Evolutionary conservation across 1,140 invertebrate species (phyloP).

Genomic region (Laodelphax striatellus): DNA sequence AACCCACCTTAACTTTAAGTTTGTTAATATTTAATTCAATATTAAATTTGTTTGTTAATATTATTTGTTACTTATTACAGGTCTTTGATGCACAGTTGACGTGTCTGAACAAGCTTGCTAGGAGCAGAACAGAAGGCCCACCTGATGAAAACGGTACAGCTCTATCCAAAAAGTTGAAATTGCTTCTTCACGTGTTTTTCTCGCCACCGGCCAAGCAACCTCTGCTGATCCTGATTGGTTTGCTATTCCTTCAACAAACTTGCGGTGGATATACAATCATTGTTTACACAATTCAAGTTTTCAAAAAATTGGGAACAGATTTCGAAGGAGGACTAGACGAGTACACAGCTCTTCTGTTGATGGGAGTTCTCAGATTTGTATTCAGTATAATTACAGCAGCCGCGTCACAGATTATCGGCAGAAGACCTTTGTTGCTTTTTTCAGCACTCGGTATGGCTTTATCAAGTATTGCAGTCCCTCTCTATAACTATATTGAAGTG

Average conservation of each 20-base stretch:
- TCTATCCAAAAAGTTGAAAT: too few species aligned
- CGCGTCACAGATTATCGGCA: constrained; percentile 39
- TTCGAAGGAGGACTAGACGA: constrained; percentile 32
- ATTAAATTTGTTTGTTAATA: too few species aligned
- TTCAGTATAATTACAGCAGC: constrained; percentile 36
- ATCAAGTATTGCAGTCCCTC: background rate
- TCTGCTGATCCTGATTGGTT: constrained; percentile 32
- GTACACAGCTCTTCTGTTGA: constrained; percentile 35
- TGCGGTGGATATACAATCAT: constrained; percentile 49
- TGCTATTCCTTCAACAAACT: constrained; percentile 45
- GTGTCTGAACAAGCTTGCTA: too few species aligned
- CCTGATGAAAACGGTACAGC: too few species aligned
- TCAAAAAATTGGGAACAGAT: constrained; percentile 34
- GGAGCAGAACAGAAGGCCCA: too few species aligned
- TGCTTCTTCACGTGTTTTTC: too few species aligned
- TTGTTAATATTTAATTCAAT: too few species aligned
- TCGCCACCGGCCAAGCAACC: constrained; percentile 24
- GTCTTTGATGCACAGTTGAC: too few species aligned
- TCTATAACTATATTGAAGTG: background rate
- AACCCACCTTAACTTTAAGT: too few species aligned
- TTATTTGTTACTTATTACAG: too few species aligned
- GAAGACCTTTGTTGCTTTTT: constrained; percentile 35
- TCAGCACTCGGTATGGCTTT: constrained; percentile 42
- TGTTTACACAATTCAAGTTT: constrained; percentile 51
- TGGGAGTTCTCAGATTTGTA: constrained; percentile 39